These are phyloP conservation scores for Dendrocincla tyrannina DNA, from an alignment of 2,797 vertebrate genomes.

Conservation along the genomic window DNA sequence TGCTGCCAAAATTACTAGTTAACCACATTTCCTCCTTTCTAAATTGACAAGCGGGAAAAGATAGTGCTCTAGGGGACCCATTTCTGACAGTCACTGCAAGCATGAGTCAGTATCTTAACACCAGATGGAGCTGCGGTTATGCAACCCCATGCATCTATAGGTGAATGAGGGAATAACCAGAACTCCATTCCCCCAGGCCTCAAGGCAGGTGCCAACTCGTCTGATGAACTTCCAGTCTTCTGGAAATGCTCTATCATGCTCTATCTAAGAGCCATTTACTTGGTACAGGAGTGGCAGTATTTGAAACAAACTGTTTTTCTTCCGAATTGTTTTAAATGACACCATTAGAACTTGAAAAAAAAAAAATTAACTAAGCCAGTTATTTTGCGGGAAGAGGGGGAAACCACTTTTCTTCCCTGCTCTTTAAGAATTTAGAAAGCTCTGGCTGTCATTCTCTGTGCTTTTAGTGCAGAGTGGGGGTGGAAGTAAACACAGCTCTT, in stretches of 20 bases:
- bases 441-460: neutral
- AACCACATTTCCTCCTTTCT: neutral
- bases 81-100: neutral
- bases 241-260: neutral
- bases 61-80: neutral
- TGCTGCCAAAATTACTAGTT: neutral
- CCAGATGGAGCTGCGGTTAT: neutral
- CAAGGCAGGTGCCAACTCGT: neutral
- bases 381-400: neutral
- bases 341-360: neutral
- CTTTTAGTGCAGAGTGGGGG: neutral
- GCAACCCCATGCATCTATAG: neutral
- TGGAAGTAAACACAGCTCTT: constrained; percentile 36
- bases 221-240: neutral
- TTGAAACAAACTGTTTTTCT: neutral
- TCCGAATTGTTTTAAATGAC: neutral
- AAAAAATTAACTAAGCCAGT: neutral
- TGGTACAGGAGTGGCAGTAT: neutral
- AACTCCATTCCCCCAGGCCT: neutral
- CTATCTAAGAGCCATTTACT: neutral
- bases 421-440: constrained; percentile 1
- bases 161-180: neutral
- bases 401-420: neutral
- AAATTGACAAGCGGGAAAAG: neutral
- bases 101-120: neutral